Conservation (phyloP, 1,140 invertebrate genomes). For the Lordiphosa mommai region DNA sequence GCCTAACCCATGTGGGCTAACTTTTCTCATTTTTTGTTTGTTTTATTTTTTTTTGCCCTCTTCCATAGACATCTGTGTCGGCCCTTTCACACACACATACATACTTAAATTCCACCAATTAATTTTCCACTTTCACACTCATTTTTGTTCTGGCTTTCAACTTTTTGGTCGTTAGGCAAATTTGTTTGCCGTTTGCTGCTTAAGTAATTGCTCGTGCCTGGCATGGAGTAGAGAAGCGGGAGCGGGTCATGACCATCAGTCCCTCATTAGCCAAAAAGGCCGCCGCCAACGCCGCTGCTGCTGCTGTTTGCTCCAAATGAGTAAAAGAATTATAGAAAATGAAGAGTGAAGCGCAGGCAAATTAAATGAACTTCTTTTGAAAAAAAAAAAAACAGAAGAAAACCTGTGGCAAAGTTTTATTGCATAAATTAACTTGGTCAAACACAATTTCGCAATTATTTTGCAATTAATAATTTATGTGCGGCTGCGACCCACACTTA, state of each 20-base stretch:
- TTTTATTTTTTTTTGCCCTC: neutral
- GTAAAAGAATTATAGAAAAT: conserved; percentile 33
- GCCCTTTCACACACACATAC: no score
- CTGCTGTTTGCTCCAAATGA: conserved; percentile 24
- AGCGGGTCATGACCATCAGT: conserved; percentile 42
- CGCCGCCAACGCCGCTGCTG: conserved; percentile 7
- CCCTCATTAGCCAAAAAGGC: conserved; percentile 33
- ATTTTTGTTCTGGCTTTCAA: conserved; percentile 2
- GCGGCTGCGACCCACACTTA: neutral
- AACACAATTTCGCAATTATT: conserved; percentile 54
- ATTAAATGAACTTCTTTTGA: conserved; percentile 25
- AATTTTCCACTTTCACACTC: conserved; percentile 5
- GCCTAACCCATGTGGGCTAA: no score
- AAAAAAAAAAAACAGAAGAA: conserved; percentile 14
- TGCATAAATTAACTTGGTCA: conserved; percentile 54
- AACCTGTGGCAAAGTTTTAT: conserved; percentile 29
- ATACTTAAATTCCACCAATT: neutral
- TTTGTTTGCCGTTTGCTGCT: conserved; percentile 16
- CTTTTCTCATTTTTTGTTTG: neutral
- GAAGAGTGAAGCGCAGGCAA: conserved; percentile 18
- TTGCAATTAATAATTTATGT: conserved; percentile 54
- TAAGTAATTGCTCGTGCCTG: conserved; percentile 13
- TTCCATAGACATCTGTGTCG: no score
- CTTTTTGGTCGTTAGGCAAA: conserved; percentile 5
- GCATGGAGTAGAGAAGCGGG: conserved; percentile 12